Conservation (phyloP, 1,140 invertebrate genomes). For the Ostrea edulis region DNA sequence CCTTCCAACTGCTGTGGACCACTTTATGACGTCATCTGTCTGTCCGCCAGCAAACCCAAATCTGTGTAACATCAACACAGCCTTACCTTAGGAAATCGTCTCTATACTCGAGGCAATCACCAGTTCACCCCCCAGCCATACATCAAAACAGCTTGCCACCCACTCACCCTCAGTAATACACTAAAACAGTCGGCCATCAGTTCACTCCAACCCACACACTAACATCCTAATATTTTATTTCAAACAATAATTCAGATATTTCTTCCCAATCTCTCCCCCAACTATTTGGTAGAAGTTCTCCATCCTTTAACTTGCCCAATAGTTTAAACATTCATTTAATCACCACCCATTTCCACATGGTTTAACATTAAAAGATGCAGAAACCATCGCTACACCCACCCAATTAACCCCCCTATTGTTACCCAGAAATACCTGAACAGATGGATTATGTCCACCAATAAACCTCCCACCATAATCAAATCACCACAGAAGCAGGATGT, state of each 20-base stretch:
- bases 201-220: neutral
- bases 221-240: neutral
- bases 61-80: slow-evolving; percentile 17
- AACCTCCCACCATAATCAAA: no score
- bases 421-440: no score
- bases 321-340: no score
- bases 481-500: no score
- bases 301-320: no score
- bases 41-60: neutral
- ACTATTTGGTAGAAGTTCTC: no score
- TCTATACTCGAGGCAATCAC: neutral
- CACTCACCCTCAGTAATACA: neutral
- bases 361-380: no score
- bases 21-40: slow-evolving; percentile 12
- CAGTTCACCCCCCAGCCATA: neutral
- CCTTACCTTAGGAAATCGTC: neutral
- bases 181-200: neutral
- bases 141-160: neutral
- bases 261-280: no score
- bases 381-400: no score
- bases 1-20: neutral
- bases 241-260: neutral
- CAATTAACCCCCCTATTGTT: no score
- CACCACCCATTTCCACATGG: no score
- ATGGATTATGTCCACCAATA: no score